Evolutionary conservation across 2,113 vertebrate species (phyloP).

Genomic region (Megalops atlanticus): DNA sequence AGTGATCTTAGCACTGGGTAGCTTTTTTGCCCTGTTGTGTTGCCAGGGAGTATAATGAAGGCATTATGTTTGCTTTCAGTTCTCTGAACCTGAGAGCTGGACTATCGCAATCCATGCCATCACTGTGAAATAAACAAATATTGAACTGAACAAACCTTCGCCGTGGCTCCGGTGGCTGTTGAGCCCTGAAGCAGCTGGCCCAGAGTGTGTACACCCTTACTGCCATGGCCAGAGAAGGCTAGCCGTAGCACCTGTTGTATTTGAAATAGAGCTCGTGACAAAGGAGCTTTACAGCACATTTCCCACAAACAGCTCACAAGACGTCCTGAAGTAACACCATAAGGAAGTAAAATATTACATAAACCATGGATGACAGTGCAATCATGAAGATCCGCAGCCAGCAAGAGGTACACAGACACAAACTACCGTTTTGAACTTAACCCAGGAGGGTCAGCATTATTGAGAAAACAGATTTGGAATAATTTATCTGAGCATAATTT

Average conservation of each 20-base stretch:
- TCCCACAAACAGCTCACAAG: not conserved
- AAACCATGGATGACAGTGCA: not conserved
- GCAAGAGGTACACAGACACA: not conserved
- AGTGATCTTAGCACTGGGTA: no score
- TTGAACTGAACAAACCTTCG: no score
- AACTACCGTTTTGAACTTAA: not conserved
- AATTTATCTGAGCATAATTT: conserved; percentile 10
- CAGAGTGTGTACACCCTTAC: no score
- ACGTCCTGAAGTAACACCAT: not conserved
- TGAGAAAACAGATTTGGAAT: not conserved
- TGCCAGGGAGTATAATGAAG: no score
- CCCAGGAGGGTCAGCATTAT: not conserved
- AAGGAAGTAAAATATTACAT: not conserved
- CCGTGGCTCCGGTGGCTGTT: no score
- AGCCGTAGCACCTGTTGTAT: not conserved
- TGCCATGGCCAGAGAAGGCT: no score
- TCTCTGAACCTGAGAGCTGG: no score
- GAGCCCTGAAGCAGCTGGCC: no score
- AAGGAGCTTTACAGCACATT: not conserved
- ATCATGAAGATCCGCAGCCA: not conserved
- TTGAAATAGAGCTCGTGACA: not conserved
- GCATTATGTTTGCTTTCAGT: no score
- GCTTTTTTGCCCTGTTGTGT: no score
- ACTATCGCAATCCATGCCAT: no score
- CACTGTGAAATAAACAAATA: no score